phyloP scores from a whole-genome alignment of 2,113 vertebrate genomes.

The Probosciger aterrimus region DNA sequence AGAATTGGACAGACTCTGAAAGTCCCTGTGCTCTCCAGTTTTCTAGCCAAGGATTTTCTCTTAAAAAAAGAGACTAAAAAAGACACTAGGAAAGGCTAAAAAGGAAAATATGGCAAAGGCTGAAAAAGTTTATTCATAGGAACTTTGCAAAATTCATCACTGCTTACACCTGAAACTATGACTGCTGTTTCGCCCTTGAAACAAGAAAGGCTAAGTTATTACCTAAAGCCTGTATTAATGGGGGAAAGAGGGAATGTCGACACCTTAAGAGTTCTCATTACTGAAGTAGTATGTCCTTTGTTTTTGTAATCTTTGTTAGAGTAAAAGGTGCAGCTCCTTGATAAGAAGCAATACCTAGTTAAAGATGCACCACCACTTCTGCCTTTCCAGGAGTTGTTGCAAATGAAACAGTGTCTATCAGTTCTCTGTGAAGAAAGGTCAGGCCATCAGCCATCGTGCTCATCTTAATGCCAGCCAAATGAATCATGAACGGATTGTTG shows the following conservation, averaged over 20 bases:
- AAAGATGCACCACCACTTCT: neutral
- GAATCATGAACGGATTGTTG: neutral
- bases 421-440: neutral
- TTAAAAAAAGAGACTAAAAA: neutral
- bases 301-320: neutral
- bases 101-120: neutral
- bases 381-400: neutral
- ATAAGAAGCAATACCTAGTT: conserved; percentile 26
- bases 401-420: neutral
- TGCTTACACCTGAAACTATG: neutral
- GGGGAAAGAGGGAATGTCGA: neutral
- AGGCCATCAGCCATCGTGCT: neutral
- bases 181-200: conserved; percentile 17
- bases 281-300: neutral
- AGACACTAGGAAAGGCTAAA: neutral
- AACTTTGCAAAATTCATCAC: neutral
- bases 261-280: neutral
- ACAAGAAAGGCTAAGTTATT: neutral
- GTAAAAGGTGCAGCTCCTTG: conserved; percentile 52
- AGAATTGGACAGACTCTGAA: neutral
- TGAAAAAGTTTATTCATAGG: neutral
- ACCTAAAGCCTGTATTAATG: conserved; percentile 30
- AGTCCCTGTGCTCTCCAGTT: neutral
- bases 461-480: neutral
- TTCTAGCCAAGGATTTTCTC: neutral